Conservation (phyloP, 2,888 invertebrate species). For the Drosophila kuntzei region DNA sequence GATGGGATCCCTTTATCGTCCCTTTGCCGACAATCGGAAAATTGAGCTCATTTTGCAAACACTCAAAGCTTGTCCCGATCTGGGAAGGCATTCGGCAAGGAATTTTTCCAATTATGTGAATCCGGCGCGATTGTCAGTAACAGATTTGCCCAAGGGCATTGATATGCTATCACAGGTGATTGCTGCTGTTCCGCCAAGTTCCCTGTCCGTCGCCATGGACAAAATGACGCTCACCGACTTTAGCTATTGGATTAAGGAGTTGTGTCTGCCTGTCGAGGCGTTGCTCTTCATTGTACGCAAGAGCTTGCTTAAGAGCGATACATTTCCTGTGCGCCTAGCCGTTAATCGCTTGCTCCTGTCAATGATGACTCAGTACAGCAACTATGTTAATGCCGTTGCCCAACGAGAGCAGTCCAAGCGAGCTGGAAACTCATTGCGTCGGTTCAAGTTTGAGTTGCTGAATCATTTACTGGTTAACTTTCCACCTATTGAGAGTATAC, state of each 20-base stretch:
- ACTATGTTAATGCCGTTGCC: constrained; percentile 81
- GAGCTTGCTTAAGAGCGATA: constrained; percentile 51
- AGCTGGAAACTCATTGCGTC: constrained; percentile 79
- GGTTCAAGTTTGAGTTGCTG: constrained; percentile 84
- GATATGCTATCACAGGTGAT: constrained; percentile 78
- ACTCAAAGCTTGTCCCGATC: constrained; percentile 90
- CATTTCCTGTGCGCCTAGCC: constrained; percentile 81
- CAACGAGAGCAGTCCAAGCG: constrained; percentile 78
- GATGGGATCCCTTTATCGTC: constrained; percentile 88
- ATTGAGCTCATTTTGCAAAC: constrained; percentile 88
- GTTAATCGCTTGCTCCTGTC: constrained; percentile 82
- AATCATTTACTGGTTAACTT: constrained; percentile 84
- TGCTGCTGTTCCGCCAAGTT: constrained; percentile 72
- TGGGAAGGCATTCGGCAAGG: constrained; percentile 88
- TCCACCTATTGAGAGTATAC: constrained; percentile 82
- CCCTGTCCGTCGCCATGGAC: constrained; percentile 71
- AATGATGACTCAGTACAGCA: constrained; percentile 85
- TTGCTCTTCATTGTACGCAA: constrained; percentile 72
- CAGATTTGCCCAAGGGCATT: constrained; percentile 63
- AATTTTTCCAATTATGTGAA: constrained; percentile 88
- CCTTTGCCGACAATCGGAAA: constrained; percentile 90
- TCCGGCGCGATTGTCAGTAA: constrained; percentile 83
- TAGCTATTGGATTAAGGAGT: constrained; percentile 82
- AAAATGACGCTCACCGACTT: constrained; percentile 84
- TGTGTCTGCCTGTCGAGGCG: constrained; percentile 82